These are phyloP conservation scores for Xanthia togata DNA, from an alignment of 2,888 invertebrate genomes.

Conservation along the genomic window DNA sequence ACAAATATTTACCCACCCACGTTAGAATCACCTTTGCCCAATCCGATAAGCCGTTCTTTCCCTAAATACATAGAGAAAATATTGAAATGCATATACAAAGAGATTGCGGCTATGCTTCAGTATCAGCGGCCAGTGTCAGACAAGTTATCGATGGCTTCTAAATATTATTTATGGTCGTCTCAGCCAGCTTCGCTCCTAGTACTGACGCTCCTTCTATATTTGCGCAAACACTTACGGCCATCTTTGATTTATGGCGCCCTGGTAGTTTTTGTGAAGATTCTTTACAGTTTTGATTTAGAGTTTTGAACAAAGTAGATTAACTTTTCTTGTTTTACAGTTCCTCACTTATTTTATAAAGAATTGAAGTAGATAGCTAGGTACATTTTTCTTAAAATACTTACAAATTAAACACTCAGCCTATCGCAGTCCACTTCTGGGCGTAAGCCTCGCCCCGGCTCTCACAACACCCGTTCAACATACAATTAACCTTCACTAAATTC, in stretches of 20 bases:
- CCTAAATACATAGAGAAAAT: conserved; percentile 67
- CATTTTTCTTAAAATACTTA: background rate
- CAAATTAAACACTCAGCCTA: background rate
- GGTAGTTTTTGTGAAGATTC: conserved; percentile 61
- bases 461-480: background rate
- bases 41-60: conserved; percentile 25
- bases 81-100: conserved; percentile 71
- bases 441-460: background rate
- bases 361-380: background rate
- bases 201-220: conserved; percentile 79
- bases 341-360: background rate
- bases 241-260: conserved; percentile 79
- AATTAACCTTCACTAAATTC: background rate
- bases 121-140: conserved; percentile 71
- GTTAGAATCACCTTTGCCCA: conserved; percentile 1
- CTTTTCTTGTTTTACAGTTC: conserved; percentile 20
- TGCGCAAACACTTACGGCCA: conserved; percentile 77
- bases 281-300: conserved; percentile 47
- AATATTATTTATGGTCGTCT: conserved; percentile 85
- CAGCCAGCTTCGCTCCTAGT: conserved; percentile 73
- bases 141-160: conserved; percentile 77
- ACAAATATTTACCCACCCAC: conserved; percentile 10
- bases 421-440: background rate
- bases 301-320: conserved; percentile 25
- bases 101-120: conserved; percentile 71